Evolutionary conservation across 2,888 invertebrate species (phyloP).

Genomic region (Cylindroiulus punctatus): DNA sequence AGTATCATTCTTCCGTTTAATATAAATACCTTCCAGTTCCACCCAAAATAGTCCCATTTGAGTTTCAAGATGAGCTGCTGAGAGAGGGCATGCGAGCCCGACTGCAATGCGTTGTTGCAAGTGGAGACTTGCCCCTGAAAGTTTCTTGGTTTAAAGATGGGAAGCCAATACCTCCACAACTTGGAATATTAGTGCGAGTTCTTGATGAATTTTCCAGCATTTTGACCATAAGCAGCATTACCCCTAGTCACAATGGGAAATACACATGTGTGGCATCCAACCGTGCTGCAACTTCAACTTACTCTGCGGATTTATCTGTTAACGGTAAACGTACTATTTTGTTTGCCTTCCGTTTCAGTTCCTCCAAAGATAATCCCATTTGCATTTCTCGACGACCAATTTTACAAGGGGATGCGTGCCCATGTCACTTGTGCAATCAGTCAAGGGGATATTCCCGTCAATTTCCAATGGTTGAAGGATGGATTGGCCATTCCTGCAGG

Average conservation of each 20-base stretch:
- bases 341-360: slow-evolving; percentile 52
- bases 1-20: background rate
- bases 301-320: slow-evolving; percentile 51
- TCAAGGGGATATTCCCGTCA: slow-evolving; percentile 64
- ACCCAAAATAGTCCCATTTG: slow-evolving; percentile 48
- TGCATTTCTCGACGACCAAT: slow-evolving; percentile 56
- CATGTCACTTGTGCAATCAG: slow-evolving; percentile 57
- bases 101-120: slow-evolving; percentile 82
- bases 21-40: slow-evolving; percentile 44
- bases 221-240: slow-evolving; percentile 51
- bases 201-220: slow-evolving; percentile 51
- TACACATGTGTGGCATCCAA: slow-evolving; percentile 51
- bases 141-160: slow-evolving; percentile 86
- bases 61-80: slow-evolving; percentile 65
- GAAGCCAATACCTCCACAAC: slow-evolving; percentile 68
- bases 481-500: slow-evolving; percentile 62
- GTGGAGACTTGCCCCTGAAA: slow-evolving; percentile 81
- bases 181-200: slow-evolving; percentile 27
- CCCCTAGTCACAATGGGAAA: slow-evolving; percentile 48
- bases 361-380: slow-evolving; percentile 54
- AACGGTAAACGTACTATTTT: slow-evolving; percentile 52
- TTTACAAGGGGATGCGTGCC: slow-evolving; percentile 57
- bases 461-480: slow-evolving; percentile 65
- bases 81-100: slow-evolving; percentile 83
- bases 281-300: slow-evolving; percentile 22